Evolutionary conservation across 2,113 vertebrate genomes (phyloP).

Genomic region (Sardina pilchardus): DNA sequence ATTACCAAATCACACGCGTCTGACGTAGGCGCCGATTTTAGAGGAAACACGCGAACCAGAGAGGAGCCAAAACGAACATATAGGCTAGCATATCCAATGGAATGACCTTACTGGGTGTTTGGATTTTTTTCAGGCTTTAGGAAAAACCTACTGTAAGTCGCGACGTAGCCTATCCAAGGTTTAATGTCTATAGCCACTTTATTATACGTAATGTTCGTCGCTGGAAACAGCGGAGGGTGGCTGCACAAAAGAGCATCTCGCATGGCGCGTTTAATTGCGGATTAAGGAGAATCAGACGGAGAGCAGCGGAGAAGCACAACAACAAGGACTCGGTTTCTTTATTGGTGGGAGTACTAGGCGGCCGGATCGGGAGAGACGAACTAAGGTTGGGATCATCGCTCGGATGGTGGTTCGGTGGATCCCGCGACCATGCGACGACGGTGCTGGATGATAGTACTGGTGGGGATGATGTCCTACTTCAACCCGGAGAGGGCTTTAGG

Average conservation of each 20-base stretch:
- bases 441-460: conserved; percentile 78
- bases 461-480: conserved; percentile 80
- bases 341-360: conserved; percentile 57
- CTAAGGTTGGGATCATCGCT: conserved; percentile 58
- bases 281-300: conserved; percentile 57
- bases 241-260: conserved; percentile 69
- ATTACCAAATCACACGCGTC: conserved; percentile 59
- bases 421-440: conserved; percentile 72
- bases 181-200: conserved; percentile 8
- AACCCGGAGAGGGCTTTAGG: conserved; percentile 83
- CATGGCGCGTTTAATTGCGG: conserved; percentile 70
- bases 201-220: conserved; percentile 34
- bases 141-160: conserved; percentile 20
- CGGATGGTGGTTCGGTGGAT: conserved; percentile 71
- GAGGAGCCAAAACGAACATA: conserved; percentile 22
- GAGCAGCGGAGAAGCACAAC: conserved; percentile 46
- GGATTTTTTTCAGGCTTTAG: conserved; percentile 38
- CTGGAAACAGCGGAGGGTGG: conserved; percentile 30
- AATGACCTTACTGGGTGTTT: conserved; percentile 40
- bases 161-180: neutral
- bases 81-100: conserved; percentile 51
- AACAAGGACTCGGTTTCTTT: conserved; percentile 64
- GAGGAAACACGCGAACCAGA: conserved; percentile 48
- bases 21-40: conserved; percentile 65
- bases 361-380: conserved; percentile 53